A percentile compares a stretch with the other conserved stretches of the same genome.
Conservation (phyloP, 2,797 vertebrate genomes). For the Poecilia wingei region DNA sequence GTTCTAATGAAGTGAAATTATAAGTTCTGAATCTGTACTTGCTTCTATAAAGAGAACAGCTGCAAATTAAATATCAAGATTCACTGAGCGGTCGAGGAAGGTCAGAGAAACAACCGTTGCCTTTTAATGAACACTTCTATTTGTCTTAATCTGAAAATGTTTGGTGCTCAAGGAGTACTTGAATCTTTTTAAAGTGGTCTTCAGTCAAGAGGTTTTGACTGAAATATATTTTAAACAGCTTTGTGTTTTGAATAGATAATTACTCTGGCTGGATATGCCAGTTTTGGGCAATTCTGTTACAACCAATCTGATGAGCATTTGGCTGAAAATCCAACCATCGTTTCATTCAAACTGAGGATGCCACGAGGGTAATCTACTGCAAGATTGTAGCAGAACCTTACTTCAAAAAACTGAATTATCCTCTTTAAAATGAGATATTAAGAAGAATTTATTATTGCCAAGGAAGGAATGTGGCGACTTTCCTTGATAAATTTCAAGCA, state of each 20-base stretch:
- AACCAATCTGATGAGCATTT: neutral
- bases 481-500: neutral
- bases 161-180: neutral
- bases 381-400: neutral
- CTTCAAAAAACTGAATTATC: neutral
- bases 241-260: neutral
- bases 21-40: neutral
- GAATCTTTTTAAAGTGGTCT: neutral
- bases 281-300: neutral
- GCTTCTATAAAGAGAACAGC: neutral
- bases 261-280: neutral
- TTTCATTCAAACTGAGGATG: neutral
- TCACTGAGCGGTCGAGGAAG: neutral
- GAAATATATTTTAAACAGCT: neutral
- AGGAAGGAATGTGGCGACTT: neutral
- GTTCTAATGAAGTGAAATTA: conserved; percentile 11
- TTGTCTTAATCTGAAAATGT: neutral
- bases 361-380: neutral
- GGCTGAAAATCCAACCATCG: neutral
- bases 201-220: neutral
- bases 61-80: conserved; percentile 49
- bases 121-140: neutral
- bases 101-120: neutral
- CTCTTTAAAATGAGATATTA: neutral
- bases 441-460: neutral